Conservation (phyloP, 1,140 invertebrate genomes). For the Drosophila mayri region DNA sequence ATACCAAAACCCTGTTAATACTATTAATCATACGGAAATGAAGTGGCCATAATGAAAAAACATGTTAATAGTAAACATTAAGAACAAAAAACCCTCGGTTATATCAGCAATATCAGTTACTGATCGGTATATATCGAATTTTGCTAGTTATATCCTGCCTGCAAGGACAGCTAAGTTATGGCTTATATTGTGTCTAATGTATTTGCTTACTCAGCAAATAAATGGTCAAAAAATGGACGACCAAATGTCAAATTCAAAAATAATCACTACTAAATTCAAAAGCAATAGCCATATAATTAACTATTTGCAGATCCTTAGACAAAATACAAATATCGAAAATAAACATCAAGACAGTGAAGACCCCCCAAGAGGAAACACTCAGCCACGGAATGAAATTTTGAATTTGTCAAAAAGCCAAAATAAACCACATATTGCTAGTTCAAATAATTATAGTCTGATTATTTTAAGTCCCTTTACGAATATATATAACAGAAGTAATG, state of each 20-base stretch:
- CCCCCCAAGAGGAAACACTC: neutral
- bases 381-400: conserved; percentile 9
- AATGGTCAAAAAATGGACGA: conserved; percentile 28
- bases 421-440: conserved; percentile 25
- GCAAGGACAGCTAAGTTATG: conserved; percentile 45
- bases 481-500: neutral
- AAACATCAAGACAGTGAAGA: neutral
- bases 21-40: conserved; percentile 13
- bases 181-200: conserved; percentile 44
- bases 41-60: conserved; percentile 62
- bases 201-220: conserved; percentile 51
- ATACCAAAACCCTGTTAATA: conserved; percentile 5
- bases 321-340: neutral
- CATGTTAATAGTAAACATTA: conserved; percentile 56
- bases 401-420: conserved; percentile 6
- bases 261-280: conserved; percentile 2
- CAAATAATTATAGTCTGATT: conserved; percentile 67
- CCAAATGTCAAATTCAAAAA: conserved; percentile 36
- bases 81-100: conserved; percentile 30
- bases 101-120: neutral
- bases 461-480: conserved; percentile 51
- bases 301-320: neutral
- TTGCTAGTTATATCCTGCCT: neutral
- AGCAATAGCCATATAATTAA: neutral
- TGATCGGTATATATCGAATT: neutral